Conservation (phyloP, 1,140 invertebrate species). For the Cydia fagiglandana region DNA sequence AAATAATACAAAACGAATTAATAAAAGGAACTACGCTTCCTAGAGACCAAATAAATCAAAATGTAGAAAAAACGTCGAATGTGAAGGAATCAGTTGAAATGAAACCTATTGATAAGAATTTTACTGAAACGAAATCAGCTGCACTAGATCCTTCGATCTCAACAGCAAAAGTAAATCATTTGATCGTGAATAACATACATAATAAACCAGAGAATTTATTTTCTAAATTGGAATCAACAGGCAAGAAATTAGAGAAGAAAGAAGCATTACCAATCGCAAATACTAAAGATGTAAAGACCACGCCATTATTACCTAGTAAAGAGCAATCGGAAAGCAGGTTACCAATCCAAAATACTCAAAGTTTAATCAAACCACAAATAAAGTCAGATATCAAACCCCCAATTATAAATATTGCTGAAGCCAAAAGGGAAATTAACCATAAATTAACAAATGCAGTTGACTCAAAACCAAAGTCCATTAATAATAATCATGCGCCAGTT, state of each 20-base stretch:
- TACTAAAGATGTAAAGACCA: not conserved
- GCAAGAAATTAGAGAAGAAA: not conserved
- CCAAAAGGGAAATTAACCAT: constrained; percentile 36
- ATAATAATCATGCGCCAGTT: constrained; percentile 58
- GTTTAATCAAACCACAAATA: constrained; percentile 1
- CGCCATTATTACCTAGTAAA: constrained; percentile 1
- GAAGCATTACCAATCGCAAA: not conserved
- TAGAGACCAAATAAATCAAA: not conserved
- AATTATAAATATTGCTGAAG: constrained; percentile 2
- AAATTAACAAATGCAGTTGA: constrained; percentile 38
- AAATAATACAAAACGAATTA: constrained; percentile 12
- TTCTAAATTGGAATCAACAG: not conserved
- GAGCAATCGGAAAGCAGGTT: not conserved
- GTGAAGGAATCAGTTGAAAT: not conserved
- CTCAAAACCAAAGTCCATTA: constrained; percentile 46
- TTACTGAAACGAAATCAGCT: not conserved
- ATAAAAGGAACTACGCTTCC: constrained; percentile 5
- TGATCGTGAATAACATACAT: not conserved
- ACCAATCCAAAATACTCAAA: constrained; percentile 10
- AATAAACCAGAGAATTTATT: not conserved
- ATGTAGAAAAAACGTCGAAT: not conserved
- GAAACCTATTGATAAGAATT: not conserved
- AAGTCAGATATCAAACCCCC: constrained; percentile 15
- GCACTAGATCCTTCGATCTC: not conserved
- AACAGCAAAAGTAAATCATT: not conserved